Conservation (phyloP, 2,888 invertebrate genomes). For the Chymomyza fuscimana region DNA sequence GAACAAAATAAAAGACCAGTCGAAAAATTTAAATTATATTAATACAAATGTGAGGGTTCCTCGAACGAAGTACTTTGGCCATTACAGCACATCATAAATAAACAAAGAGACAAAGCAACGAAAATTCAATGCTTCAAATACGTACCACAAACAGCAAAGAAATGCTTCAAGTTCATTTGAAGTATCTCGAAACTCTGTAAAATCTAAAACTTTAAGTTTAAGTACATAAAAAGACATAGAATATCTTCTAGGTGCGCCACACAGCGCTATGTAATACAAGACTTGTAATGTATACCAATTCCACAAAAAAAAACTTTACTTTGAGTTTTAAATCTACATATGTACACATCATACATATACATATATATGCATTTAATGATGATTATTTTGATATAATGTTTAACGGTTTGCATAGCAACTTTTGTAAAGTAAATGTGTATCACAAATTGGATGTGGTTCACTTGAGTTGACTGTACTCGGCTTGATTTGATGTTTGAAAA, state of each 20-base stretch:
- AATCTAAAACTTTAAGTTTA: not conserved
- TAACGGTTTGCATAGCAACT: conserved; percentile 55
- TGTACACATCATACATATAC: conserved; percentile 18
- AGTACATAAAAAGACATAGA: not conserved
- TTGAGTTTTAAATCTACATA: conserved; percentile 23
- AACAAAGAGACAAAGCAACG: conserved; percentile 28
- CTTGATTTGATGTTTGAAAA: conserved; percentile 2
- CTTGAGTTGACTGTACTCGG: not conserved
- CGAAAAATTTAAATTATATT: conserved; percentile 67
- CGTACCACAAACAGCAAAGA: not conserved
- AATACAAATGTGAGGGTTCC: conserved; percentile 37
- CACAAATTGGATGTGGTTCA: not conserved
- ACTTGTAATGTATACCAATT: conserved; percentile 59
- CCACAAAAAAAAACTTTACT: not conserved
- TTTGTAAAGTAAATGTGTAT: conserved; percentile 45
- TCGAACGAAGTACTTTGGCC: conserved; percentile 26
- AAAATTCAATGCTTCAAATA: conserved; percentile 11
- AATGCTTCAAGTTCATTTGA: not conserved
- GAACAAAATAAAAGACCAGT: conserved; percentile 7
- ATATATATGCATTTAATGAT: conserved; percentile 7
- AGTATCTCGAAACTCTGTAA: conserved; percentile 1
- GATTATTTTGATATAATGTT: not conserved
- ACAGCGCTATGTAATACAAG: conserved; percentile 41
- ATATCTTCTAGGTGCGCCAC: not conserved
- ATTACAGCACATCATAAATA: conserved; percentile 60